A percentile compares a stretch with the other conserved stretches of the same genome.
Evolutionary conservation across 1,140 invertebrate species (phyloP).

Genomic region (Drosophila lowei): DNA sequence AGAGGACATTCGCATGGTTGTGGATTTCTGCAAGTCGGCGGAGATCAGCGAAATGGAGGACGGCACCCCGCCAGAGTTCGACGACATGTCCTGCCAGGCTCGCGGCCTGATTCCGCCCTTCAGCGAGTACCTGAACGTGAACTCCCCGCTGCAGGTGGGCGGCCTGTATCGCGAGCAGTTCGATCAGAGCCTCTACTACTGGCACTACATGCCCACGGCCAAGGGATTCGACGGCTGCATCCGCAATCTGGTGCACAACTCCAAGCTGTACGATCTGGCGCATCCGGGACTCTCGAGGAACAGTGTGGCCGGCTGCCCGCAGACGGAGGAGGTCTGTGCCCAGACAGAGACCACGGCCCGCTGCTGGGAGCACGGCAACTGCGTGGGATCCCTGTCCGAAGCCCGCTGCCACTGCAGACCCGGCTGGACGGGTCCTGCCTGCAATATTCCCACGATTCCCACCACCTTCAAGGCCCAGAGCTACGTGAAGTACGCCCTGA

Average conservation of each 20-base stretch:
- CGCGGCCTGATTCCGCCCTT: conserved; percentile 95
- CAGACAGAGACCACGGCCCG: conserved; percentile 91
- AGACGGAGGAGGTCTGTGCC: conserved; percentile 94
- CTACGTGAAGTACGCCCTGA: conserved; percentile 97
- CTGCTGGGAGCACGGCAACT: conserved; percentile 96
- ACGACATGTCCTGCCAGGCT: conserved; percentile 94
- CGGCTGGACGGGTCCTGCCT: conserved; percentile 94
- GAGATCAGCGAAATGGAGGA: conserved; percentile 94
- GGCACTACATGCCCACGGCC: conserved; percentile 93
- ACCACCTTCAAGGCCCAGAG: conserved; percentile 95
- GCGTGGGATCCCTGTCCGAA: conserved; percentile 94
- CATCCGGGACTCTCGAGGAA: conserved; percentile 93
- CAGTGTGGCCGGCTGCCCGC: conserved; percentile 93
- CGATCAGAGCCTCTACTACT: conserved; percentile 92
- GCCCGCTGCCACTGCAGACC: conserved; percentile 96
- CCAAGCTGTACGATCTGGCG: conserved; percentile 96
- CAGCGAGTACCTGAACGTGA: conserved; percentile 98
- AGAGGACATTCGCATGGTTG: conserved; percentile 94
- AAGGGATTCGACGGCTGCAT: conserved; percentile 98
- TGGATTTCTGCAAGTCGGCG: conserved; percentile 95
- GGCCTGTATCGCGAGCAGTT: conserved; percentile 94
- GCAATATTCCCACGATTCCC: conserved; percentile 92
- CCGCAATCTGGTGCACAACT: conserved; percentile 97
- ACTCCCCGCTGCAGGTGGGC: conserved; percentile 96
- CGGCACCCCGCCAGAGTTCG: conserved; percentile 92